Evolutionary conservation across 2,113 vertebrate genomes (phyloP).

Genomic region (cattle (Bos taurus)): DNA sequence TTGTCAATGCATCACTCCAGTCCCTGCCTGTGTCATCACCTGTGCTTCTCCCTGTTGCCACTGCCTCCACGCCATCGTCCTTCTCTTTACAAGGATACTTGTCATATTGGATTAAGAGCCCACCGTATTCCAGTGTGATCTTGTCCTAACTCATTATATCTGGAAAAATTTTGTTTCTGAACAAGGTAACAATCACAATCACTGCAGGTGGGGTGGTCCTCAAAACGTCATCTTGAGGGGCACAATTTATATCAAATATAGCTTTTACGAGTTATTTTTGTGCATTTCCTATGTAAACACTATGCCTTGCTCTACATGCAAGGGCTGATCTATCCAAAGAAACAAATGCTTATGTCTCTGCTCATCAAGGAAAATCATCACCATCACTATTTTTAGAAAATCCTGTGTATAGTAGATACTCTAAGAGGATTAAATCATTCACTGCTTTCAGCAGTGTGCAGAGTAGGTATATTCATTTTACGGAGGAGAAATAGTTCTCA

Average conservation of each 20-base stretch:
- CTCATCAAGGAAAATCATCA: not conserved
- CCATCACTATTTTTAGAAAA: not conserved
- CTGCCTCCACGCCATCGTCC: not conserved
- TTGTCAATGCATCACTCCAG: accelerated
- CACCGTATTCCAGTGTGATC: not conserved
- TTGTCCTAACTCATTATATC: not conserved
- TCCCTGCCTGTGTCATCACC: not conserved
- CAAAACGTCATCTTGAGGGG: not conserved
- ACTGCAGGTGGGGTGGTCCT: not conserved
- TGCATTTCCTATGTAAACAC: not conserved
- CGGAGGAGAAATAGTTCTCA: not conserved
- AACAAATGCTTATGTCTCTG: not conserved
- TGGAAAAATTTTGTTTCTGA: not conserved
- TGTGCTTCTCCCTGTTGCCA: not conserved
- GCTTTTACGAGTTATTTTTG: not conserved
- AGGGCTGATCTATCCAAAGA: not conserved
- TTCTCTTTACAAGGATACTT: not conserved
- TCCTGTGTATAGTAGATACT: not conserved
- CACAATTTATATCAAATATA: not conserved
- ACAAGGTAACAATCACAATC: not conserved
- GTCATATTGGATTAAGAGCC: not conserved
- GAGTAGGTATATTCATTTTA: not conserved
- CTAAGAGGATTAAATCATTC: not conserved
- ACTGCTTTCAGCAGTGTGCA: not conserved
- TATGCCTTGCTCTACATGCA: accelerated